Evolutionary conservation across 2,888 invertebrate genomes (phyloP).

Genomic region (Sesia apiformis): DNA sequence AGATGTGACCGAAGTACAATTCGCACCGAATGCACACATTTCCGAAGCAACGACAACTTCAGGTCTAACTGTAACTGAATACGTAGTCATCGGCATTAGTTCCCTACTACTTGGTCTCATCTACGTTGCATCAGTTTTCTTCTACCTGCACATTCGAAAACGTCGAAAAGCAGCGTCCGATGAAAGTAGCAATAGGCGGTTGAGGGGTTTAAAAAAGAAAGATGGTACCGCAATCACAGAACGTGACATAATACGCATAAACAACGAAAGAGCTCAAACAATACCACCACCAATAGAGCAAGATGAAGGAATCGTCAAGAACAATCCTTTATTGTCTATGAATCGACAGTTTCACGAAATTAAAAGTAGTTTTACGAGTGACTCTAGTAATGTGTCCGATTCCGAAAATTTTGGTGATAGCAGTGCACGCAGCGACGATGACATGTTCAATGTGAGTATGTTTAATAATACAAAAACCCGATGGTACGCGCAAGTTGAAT

Average conservation of each 20-base stretch:
- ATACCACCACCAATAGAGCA: conserved; percentile 64
- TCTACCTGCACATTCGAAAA: conserved; percentile 86
- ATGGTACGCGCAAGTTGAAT: too few species aligned
- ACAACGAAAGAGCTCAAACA: conserved; percentile 50
- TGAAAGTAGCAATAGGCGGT: conserved; percentile 52
- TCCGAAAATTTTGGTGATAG: conserved; percentile 74
- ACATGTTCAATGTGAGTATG: conserved; percentile 41
- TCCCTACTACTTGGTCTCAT: conserved; percentile 89
- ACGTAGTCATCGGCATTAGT: conserved; percentile 88
- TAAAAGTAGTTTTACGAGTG: conserved; percentile 44
- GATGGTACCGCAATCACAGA: conserved; percentile 57
- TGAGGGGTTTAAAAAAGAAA: conserved; percentile 52
- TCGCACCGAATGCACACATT: conserved; percentile 78
- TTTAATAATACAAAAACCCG: too few species aligned
- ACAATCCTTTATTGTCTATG: conserved; percentile 80
- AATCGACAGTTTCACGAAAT: conserved; percentile 76
- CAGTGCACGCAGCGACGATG: conserved; percentile 43
- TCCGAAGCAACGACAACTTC: conserved; percentile 67
- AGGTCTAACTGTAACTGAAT: conserved; percentile 83
- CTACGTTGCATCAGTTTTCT: conserved; percentile 88
- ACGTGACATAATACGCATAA: conserved; percentile 60
- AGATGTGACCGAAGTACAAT: conserved; percentile 88
- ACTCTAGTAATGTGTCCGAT: conserved; percentile 79
- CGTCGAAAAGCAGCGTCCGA: conserved; percentile 68
- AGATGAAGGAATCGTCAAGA: conserved; percentile 84